A percentile compares a stretch with the other conserved stretches of the same genome.
Evolutionary conservation across 2,797 vertebrate species (phyloP).

Genomic region (Acrossocheilus fasciatus): DNA sequence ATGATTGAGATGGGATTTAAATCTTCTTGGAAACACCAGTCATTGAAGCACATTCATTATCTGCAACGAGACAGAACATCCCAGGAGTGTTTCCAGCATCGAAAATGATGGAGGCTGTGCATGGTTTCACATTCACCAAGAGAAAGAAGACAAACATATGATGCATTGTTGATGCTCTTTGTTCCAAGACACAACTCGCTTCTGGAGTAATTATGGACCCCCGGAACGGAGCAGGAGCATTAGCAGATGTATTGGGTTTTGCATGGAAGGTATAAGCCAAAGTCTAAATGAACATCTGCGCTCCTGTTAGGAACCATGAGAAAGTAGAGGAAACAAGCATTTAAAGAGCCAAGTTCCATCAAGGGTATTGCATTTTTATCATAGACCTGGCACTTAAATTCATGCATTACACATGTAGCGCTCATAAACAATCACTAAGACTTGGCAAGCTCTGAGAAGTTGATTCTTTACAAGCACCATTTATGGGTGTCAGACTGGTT

Average conservation of each 20-base stretch:
- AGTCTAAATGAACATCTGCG: conserved; percentile 33
- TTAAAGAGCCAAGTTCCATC: conserved; percentile 1
- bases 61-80: conserved; percentile 17
- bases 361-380: neutral
- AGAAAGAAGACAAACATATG: conserved; percentile 1
- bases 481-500: conserved; percentile 3
- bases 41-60: conserved; percentile 31
- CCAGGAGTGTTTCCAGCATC: conserved; percentile 2
- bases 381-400: neutral
- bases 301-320: conserved; percentile 23
- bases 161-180: conserved; percentile 26
- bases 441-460: neutral
- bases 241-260: conserved; percentile 42
- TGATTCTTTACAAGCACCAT: neutral
- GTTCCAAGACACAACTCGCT: conserved; percentile 11
- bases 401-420: neutral
- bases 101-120: neutral
- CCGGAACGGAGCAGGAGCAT: conserved; percentile 20
- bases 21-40: conserved; percentile 11
- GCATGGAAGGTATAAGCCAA: conserved; percentile 13
- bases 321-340: conserved; percentile 15
- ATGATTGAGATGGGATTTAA: conserved; percentile 5
- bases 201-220: conserved; percentile 36
- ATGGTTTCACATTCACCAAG: neutral
- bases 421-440: conserved; percentile 1